phyloP scores from a whole-genome alignment of 2,888 invertebrate genomes.

The Dynastes hyllus region DNA sequence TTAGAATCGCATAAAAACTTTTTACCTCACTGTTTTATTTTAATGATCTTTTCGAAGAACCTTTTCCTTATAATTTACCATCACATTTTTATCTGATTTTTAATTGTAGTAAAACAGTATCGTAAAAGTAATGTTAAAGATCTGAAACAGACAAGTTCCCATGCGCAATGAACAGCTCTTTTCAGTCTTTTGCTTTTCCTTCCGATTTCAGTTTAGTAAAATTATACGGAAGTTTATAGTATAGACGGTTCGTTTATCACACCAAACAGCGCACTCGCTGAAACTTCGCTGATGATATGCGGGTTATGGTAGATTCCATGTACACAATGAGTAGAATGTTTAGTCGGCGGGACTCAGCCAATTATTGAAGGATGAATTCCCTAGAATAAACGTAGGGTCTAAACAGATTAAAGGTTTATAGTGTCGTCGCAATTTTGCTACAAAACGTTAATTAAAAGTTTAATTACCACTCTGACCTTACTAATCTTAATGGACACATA shows the following conservation, averaged over 20 bases:
- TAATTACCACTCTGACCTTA: conserved; percentile 11
- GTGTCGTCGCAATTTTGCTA: not conserved
- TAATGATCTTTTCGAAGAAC: too few species aligned
- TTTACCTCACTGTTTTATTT: too few species aligned
- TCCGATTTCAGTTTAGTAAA: conserved; percentile 15
- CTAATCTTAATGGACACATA: conserved; percentile 12
- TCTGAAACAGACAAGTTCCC: too few species aligned
- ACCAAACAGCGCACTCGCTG: not conserved
- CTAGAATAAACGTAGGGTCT: conserved; percentile 5
- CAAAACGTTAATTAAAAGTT: conserved; percentile 29
- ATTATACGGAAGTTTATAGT: conserved; percentile 7
- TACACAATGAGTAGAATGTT: conserved; percentile 20
- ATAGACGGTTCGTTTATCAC: conserved; percentile 35
- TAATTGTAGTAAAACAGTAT: too few species aligned
- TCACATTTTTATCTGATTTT: too few species aligned
- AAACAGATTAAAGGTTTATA: conserved; percentile 27
- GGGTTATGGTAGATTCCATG: conserved; percentile 21
- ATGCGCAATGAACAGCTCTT: not conserved
- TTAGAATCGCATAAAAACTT: too few species aligned
- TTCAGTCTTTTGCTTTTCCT: not conserved
- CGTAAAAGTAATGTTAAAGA: too few species aligned
- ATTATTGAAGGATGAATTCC: conserved; percentile 26
- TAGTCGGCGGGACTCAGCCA: not conserved
- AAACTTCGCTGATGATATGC: conserved; percentile 20
- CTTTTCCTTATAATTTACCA: too few species aligned